A percentile compares a stretch with the other conserved stretches of the same genome.
Evolutionary conservation across 2,113 vertebrate genomes (phyloP).

Genomic region (Elephantulus edwardii): DNA sequence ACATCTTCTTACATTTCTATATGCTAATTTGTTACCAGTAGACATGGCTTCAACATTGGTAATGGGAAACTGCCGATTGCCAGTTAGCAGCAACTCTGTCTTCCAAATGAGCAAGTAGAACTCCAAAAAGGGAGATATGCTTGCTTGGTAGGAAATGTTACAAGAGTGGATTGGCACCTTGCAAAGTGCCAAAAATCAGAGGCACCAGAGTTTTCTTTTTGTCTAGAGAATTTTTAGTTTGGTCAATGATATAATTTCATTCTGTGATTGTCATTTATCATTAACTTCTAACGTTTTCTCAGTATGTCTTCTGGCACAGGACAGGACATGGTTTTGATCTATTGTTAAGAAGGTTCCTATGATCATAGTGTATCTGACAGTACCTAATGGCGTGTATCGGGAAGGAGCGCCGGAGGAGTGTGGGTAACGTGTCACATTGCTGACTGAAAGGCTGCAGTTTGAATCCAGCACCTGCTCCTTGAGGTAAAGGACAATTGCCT

Average conservation of each 20-base stretch:
- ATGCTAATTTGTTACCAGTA: not conserved
- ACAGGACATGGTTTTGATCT: too few species aligned
- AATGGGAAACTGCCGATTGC: not conserved
- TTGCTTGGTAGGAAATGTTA: not conserved
- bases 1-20: not conserved
- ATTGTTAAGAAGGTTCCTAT: too few species aligned
- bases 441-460: too few species aligned
- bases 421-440: too few species aligned
- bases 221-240: not conserved
- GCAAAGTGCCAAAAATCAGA: not conserved
- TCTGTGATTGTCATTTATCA: not conserved
- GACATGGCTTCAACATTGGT: not conserved
- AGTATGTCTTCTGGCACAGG: too few species aligned
- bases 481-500: too few species aligned
- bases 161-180: not conserved
- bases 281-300: not conserved
- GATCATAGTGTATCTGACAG: too few species aligned
- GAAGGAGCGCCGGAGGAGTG: too few species aligned
- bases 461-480: too few species aligned
- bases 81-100: not conserved
- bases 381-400: too few species aligned
- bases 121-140: not conserved
- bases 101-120: not conserved
- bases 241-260: not conserved
- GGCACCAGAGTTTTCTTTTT: not conserved